These are phyloP conservation scores for Paedocypris micromegethes DNA, from an alignment of 2,797 vertebrate genomes.

Conservation along the genomic window DNA sequence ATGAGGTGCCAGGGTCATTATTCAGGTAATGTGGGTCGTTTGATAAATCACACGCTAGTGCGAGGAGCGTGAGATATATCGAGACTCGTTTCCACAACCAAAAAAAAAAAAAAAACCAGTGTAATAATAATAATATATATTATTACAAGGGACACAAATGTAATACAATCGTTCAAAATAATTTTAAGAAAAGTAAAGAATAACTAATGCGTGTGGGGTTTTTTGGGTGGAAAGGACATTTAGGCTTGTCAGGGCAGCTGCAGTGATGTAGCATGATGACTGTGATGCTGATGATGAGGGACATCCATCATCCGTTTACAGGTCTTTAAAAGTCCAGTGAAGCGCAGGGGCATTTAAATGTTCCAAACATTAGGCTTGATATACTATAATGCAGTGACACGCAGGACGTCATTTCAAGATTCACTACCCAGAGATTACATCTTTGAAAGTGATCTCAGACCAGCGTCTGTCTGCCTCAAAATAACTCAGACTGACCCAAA, in stretches of 20 bases:
- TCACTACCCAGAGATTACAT: conserved; percentile 1
- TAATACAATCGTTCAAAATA: no score
- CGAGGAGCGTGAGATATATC: conserved; percentile 29
- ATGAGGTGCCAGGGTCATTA: conserved; percentile 61
- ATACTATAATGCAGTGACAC: neutral
- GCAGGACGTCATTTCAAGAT: neutral
- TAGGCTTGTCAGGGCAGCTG: neutral
- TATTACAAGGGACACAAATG: no score
- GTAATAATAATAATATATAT: no score
- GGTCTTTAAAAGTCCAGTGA: neutral
- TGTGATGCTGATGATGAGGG: neutral
- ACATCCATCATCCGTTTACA: neutral
- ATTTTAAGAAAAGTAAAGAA: no score
- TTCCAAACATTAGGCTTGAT: no score
- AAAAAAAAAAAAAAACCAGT: no score
- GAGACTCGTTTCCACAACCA: conserved; percentile 64
- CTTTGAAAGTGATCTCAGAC: conserved; percentile 3
- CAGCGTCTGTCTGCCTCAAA: conserved; percentile 5
- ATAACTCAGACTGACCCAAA: conserved; percentile 24
- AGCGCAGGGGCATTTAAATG: neutral
- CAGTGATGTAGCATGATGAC: neutral
- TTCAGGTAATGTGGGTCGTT: conserved; percentile 67
- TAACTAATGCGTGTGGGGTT: no score
- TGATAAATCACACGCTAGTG: conserved; percentile 67
- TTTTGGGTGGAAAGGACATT: neutral